Evolutionary conservation across 2,113 vertebrate genomes (phyloP), one percentile per base, ranked within the genome.

Genomic region (Nibea albiflora): DNA sequence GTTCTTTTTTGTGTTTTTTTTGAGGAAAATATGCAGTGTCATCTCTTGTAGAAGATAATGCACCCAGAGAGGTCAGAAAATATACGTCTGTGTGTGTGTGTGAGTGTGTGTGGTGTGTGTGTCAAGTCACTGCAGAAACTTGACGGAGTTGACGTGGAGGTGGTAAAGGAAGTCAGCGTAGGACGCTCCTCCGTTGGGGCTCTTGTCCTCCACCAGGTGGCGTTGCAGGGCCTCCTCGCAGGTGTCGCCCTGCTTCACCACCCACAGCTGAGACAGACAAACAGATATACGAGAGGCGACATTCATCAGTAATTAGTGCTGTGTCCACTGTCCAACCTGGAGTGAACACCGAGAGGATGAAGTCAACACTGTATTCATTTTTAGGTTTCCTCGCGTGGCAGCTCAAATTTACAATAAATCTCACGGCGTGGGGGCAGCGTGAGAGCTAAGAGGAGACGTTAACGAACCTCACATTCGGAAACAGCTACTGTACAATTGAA

Each of bases 81-180:
- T 7, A 7, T 56, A 17, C n/a, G 66, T 50, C 46, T 47, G 16
- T 50, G 44, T 22, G 22, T 47, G 60, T 22, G 54, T 49, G 56
- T 46, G 19, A 16, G 22, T 47, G 22, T 14, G 56, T 46, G 19
- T 19, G 22, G n/a, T n/a, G 56, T 46, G 19, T 19, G 22, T 47
- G 22, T 14, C 4, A 64, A 12, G 31, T 94, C 90, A 95, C 52
- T 92, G 91, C 72, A 94, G 65, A 11, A 94, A 76, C 5, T 91
- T 91, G 68, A 95, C 91, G 0, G 93, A 94, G 91, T 93, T 94
- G 77, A 95, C 68, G 11, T 96, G 95, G 31, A 95, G 87, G 60
- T 95, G 95, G 86, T 94, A 95, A 49, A 96, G 93, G 88, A 95
- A 96, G 82, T 96, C 95, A 0, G 95, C 91, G 15, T 96, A 96